Conservation (phyloP, 1,140 invertebrate genomes). For the Pentalonia nigronervosa region DNA sequence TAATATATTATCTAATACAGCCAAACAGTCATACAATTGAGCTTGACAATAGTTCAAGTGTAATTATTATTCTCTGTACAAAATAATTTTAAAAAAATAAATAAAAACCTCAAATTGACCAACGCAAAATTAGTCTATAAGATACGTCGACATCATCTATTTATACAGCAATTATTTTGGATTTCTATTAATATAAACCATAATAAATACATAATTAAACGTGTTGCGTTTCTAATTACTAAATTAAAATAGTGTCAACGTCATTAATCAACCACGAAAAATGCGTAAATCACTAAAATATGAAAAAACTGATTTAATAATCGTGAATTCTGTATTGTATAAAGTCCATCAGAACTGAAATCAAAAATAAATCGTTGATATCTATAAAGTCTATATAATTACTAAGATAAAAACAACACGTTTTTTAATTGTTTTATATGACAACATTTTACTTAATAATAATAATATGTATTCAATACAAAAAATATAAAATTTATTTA, state of each 20-base stretch:
- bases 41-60: neutral
- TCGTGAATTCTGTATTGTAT: neutral
- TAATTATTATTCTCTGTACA: neutral
- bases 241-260: neutral
- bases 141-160: neutral
- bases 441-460: neutral
- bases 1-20: neutral
- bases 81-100: neutral
- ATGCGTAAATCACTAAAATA: neutral
- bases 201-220: neutral
- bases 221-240: neutral
- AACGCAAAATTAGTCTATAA: neutral
- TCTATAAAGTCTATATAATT: neutral
- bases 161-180: neutral
- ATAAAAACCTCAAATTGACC: neutral
- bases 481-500: neutral
- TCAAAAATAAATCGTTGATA: too few relatives aligned
- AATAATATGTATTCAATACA: neutral
- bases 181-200: neutral
- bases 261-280: too few relatives aligned
- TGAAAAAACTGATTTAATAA: neutral
- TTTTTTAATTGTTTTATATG: too few relatives aligned
- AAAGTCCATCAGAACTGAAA: neutral
- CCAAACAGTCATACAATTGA: neutral
- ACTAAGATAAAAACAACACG: too few relatives aligned